Percentiles rank a stretch among this genome's conserved stretches.
Evolutionary conservation across 2,113 vertebrate genomes (phyloP).

Genomic region (Cervus canadensis): DNA sequence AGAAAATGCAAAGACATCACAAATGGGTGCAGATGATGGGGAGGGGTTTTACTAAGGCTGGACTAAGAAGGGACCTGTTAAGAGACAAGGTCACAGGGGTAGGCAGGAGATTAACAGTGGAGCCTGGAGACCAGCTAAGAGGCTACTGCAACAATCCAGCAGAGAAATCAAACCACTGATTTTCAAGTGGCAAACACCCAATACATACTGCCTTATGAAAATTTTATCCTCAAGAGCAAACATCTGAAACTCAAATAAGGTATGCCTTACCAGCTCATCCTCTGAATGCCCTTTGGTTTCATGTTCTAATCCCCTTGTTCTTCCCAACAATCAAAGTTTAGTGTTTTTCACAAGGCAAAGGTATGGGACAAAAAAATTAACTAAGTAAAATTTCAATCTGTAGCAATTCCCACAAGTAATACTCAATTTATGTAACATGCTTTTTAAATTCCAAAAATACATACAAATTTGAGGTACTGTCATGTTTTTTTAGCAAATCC

Average conservation of each 20-base stretch:
- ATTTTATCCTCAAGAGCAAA: neutral
- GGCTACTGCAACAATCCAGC: neutral
- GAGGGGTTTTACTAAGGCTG: neutral
- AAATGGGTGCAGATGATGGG: neutral
- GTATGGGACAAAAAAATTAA: neutral
- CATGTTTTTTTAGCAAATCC: neutral
- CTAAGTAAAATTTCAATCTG: neutral
- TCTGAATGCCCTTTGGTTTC: neutral
- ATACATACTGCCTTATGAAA: neutral
- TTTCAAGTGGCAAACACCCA: slow-evolving; percentile 24
- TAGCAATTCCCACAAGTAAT: neutral
- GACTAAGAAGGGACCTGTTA: neutral
- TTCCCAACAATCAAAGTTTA: neutral
- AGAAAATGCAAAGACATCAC: neutral
- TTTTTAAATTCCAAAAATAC: neutral
- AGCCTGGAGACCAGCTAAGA: neutral
- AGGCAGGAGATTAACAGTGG: neutral
- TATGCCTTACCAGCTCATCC: neutral
- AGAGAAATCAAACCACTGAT: slow-evolving; percentile 11
- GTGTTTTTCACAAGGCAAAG: neutral
- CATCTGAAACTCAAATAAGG: neutral
- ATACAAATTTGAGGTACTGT: neutral
- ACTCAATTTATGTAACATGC: neutral
- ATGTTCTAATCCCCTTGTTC: neutral
- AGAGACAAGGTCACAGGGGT: neutral